phyloP scores from a whole-genome alignment of 2,888 invertebrate genomes.

The Agonopterix alstromeriana region DNA sequence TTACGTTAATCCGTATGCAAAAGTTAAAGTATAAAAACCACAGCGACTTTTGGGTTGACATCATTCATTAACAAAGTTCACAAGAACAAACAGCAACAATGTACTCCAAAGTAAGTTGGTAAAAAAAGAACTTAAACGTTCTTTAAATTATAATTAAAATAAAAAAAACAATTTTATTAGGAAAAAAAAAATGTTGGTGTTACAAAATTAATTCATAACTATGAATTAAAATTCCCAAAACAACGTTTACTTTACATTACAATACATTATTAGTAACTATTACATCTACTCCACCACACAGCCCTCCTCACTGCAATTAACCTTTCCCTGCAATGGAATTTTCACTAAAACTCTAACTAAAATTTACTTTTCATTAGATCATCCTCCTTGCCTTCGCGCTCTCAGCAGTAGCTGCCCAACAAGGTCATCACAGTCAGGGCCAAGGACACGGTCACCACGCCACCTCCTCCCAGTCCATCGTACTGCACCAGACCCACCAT shows the following conservation, averaged over 20 bases:
- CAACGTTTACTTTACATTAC: too few relatives aligned
- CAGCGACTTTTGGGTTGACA: slow-evolving; percentile 18
- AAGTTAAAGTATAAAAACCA: slow-evolving; percentile 38
- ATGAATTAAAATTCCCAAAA: too few relatives aligned
- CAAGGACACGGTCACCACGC: slow-evolving; percentile 9
- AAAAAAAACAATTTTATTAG: too few relatives aligned
- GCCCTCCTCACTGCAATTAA: too few relatives aligned
- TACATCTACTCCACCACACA: too few relatives aligned
- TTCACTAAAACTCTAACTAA: too few relatives aligned
- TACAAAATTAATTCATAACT: too few relatives aligned
- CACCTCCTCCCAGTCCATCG: slow-evolving; percentile 25
- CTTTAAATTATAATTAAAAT: too few relatives aligned
- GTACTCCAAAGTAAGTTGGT: slow-evolving; percentile 37
- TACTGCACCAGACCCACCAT: neutral
- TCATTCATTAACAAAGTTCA: slow-evolving; percentile 33
- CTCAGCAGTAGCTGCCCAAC: slow-evolving; percentile 1
- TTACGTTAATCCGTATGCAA: neutral
- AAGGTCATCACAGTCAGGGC: neutral
- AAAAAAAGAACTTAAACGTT: too few relatives aligned
- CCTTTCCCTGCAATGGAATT: too few relatives aligned
- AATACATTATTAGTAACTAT: too few relatives aligned
- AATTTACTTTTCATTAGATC: slow-evolving; percentile 13
- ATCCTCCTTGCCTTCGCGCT: slow-evolving; percentile 20
- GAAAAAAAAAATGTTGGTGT: too few relatives aligned
- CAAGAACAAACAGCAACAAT: slow-evolving; percentile 30